These are phyloP conservation scores for Neocrepidodera transversa DNA, from an alignment of 2,888 invertebrate species.

Conservation along the genomic window DNA sequence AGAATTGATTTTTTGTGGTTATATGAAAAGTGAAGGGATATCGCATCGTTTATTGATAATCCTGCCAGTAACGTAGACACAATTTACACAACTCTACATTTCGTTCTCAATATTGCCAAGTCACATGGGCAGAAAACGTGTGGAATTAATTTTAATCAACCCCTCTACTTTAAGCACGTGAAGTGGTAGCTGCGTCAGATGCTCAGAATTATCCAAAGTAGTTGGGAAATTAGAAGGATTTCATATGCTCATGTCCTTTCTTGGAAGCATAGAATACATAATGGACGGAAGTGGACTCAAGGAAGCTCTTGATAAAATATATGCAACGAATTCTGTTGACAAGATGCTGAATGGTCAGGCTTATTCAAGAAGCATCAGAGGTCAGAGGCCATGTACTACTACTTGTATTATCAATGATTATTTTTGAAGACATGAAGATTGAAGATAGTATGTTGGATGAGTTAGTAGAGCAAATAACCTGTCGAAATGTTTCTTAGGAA, in stretches of 20 bases:
- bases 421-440: conserved; percentile 16
- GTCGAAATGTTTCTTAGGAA: conserved; percentile 36
- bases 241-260: too few species aligned
- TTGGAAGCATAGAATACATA: too few species aligned
- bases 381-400: too few species aligned
- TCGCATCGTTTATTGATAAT: conserved; percentile 45
- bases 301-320: too few species aligned
- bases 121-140: conserved; percentile 29
- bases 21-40: conserved; percentile 32
- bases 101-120: conserved; percentile 41
- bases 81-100: conserved; percentile 46
- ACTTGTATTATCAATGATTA: conserved; percentile 28
- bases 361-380: conserved; percentile 51
- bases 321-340: too few species aligned
- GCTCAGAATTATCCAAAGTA: not conserved
- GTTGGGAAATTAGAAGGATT: not conserved
- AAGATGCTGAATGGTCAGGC: conserved; percentile 41
- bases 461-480: conserved; percentile 23
- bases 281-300: too few species aligned
- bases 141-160: not conserved
- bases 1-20: conserved; percentile 43
- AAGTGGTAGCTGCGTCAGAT: not conserved
- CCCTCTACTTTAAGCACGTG: not conserved
- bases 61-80: conserved; percentile 46
- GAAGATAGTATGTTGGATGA: conserved; percentile 13